Percentiles rank a stretch among this genome's conserved stretches.
These are phyloP conservation scores for Meriones unguiculatus DNA, from an alignment of 2,113 vertebrate genomes.

Conservation along the genomic window DNA sequence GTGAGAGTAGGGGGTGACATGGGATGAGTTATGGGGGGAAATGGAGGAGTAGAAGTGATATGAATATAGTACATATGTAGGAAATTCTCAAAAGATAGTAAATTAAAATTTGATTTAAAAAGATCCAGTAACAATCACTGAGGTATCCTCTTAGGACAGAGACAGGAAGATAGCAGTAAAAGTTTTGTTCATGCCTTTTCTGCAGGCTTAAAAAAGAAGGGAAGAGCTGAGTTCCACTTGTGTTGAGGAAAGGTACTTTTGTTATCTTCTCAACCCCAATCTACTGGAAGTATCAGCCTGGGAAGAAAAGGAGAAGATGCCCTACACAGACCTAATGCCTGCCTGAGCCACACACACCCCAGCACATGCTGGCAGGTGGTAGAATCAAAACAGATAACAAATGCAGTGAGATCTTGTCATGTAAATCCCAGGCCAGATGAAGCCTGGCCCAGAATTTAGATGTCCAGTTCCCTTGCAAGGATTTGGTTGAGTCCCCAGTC, in stretches of 20 bases:
- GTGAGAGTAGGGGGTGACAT: neutral
- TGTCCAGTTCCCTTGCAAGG: neutral
- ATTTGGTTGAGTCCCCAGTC: slow-evolving; percentile 19
- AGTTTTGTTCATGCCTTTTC: neutral
- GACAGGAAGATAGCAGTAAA: slow-evolving; percentile 29
- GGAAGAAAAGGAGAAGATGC: neutral
- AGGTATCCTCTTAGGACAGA: slow-evolving; percentile 22
- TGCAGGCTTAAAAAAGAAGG: neutral
- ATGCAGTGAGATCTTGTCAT: neutral
- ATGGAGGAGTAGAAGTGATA: neutral
- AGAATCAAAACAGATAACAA: slow-evolving; percentile 28
- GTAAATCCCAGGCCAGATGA: neutral
- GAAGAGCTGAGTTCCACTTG: neutral
- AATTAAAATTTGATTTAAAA: neutral
- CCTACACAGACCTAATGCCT: neutral
- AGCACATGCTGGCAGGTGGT: neutral
- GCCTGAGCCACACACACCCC: neutral
- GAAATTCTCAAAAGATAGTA: neutral
- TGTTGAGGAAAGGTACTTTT: neutral
- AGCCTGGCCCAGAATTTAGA: neutral
- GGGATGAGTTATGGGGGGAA: neutral
- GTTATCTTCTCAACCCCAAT: slow-evolving; percentile 6
- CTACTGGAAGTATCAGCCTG: neutral
- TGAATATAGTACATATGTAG: neutral
- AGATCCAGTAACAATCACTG: neutral